Percentiles rank a stretch among this genome's conserved stretches.
These are phyloP conservation scores for Drosophila kurseongensis DNA, from an alignment of 1,140 invertebrate species.

Conservation along the genomic window DNA sequence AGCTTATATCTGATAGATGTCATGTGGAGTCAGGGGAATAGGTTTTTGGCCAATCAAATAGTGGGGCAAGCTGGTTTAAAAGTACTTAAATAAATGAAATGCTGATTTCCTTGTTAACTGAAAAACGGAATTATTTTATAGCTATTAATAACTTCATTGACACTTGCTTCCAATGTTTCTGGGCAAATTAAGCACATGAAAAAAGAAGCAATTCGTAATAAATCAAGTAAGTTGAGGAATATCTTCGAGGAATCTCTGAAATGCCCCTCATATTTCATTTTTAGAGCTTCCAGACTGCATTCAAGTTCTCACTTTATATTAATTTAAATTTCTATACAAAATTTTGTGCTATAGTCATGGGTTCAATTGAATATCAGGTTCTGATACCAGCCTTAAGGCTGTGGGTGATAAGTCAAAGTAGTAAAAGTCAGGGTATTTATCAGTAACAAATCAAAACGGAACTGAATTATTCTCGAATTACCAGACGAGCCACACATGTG, in stretches of 20 bases:
- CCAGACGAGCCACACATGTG: neutral
- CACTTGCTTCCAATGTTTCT: too few species aligned
- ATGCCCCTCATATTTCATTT: neutral
- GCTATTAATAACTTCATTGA: too few species aligned
- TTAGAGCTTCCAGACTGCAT: too few species aligned
- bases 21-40: neutral
- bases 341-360: too few species aligned
- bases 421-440: too few species aligned
- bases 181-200: too few species aligned
- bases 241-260: neutral
- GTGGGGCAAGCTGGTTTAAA: neutral
- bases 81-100: neutral
- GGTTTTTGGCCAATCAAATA: neutral
- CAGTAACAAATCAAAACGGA: too few species aligned
- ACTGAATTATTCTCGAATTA: neutral
- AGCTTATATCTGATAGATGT: slow-evolving; percentile 2
- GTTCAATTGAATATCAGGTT: too few species aligned
- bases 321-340: neutral
- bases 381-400: too few species aligned
- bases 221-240: neutral
- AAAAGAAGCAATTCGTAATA: neutral
- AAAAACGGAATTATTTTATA: too few species aligned
- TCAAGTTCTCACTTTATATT: neutral
- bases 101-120: too few species aligned
- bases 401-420: too few species aligned